These are phyloP conservation scores for Sebastes melanostomus DNA, from an alignment of 2,797 vertebrate species.

Conservation along the genomic window DNA sequence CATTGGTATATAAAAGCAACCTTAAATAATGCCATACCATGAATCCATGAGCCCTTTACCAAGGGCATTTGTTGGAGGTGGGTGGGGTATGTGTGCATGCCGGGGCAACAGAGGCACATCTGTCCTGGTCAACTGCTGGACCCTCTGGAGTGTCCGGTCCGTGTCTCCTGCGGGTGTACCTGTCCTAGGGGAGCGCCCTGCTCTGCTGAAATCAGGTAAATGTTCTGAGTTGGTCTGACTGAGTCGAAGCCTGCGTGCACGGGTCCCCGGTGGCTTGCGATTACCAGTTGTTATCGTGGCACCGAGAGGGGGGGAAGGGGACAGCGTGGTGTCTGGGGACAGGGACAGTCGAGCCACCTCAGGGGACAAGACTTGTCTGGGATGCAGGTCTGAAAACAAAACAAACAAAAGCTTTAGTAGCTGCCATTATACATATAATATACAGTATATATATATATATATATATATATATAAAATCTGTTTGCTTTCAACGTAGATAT, in stretches of 20 bases:
- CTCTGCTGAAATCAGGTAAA: slow-evolving; percentile 19
- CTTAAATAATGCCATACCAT: slow-evolving; percentile 35
- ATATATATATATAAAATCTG: too few species aligned
- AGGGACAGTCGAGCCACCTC: slow-evolving; percentile 54
- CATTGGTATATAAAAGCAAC: neutral
- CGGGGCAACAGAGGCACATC: neutral
- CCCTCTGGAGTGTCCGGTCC: slow-evolving; percentile 6
- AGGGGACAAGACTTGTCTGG: slow-evolving; percentile 20
- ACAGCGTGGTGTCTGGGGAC: slow-evolving; percentile 71
- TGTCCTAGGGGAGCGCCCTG: slow-evolving; percentile 24
- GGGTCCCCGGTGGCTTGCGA: slow-evolving; percentile 50
- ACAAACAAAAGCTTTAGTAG: neutral
- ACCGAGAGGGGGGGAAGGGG: slow-evolving; percentile 73
- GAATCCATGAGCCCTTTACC: slow-evolving; percentile 23
- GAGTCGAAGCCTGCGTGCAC: slow-evolving; percentile 63
- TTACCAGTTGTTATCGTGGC: slow-evolving; percentile 22
- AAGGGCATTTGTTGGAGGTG: slow-evolving; percentile 45
- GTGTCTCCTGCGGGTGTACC: slow-evolving; percentile 5
- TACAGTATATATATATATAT: neutral
- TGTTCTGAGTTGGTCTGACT: slow-evolving; percentile 40
- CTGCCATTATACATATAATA: neutral
- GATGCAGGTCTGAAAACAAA: slow-evolving; percentile 53
- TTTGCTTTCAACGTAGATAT: neutral
- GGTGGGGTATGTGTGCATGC: slow-evolving; percentile 29
- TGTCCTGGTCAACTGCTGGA: slow-evolving; percentile 22